Evolutionary conservation across 2,888 invertebrate species (phyloP), one percentile per base, ranked within the genome.

Genomic region (Priocnemis perturbator): DNA sequence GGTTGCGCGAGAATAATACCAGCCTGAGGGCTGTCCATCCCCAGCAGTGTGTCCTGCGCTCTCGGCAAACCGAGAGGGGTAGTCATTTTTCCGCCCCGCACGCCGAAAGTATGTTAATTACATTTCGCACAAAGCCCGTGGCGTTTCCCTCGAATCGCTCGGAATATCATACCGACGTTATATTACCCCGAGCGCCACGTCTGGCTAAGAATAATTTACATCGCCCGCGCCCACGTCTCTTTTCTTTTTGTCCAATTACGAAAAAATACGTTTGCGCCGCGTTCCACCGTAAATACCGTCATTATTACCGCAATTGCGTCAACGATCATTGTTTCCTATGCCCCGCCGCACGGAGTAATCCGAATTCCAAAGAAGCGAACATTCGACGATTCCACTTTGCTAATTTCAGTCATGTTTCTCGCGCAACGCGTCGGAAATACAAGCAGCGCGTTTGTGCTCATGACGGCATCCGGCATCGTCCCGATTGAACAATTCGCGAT

Each of bases 1-100:
- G 78, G 76, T 74, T 67, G 78, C 74, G 65, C 72, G 78, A 64
- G 78, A 78, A 78, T 78, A 78, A 78, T 78, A 72, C 47, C 47
- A 52, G 69, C 69, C 74, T 58, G 67, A 66, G 69, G 76, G 76
- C 65, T 64, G 63, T 64, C 64, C 4, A 1, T 37, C 37, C 37
- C 37, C 37, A 9, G 37, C 59, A 53, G 30, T 11, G 53, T 45
- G 64, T 44, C 30, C 30, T 44, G 52, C 62, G 17, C 44, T 67
- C 64, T 58, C 17, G 50, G 50, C 50, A 50, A 44, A 1, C 53
- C 9, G 52, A 21, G 15, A n/a, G 44, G 60, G 66, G 58, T 64
- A 70, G 73, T 77, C 73, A 70, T 75, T 72, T 74, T 71, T 67
- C 64, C 63, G 67, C 60, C 68, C 71, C 64, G 56, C 64, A 58